Percentiles rank a stretch among this genome's conserved stretches.
phyloP scores from a whole-genome alignment of 30 jellyfish, hydroid and myxozoan genomes.

The Cassiopea xamachana region DNA sequence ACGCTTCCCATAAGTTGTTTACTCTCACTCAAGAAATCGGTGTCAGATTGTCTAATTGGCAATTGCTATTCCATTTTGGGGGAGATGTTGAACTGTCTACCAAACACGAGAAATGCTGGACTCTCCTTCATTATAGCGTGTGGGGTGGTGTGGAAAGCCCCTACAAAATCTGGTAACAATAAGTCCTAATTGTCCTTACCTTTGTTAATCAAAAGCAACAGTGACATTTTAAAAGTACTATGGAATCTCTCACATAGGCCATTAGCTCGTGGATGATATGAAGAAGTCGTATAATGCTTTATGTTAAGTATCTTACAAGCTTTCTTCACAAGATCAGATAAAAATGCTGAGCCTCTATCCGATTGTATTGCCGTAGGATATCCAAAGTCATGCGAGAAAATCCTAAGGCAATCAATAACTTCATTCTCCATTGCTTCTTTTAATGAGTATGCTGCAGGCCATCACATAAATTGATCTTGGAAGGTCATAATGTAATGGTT shows the following conservation, averaged over 20 bases:
- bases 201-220: conserved; percentile 13
- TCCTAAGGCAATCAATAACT: conserved; percentile 9
- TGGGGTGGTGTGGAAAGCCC: conserved; percentile 19
- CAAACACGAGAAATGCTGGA: conserved; percentile 23
- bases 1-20: conserved; percentile 9
- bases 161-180: conserved; percentile 7
- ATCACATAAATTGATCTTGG: conserved; percentile 22
- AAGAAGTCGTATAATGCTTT: neutral
- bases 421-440: conserved; percentile 1
- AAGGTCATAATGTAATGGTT: conserved; percentile 24
- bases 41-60: neutral
- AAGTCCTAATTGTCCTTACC: conserved; percentile 20
- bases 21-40: conserved; percentile 18
- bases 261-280: conserved; percentile 12
- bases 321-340: conserved; percentile 24
- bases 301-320: conserved; percentile 10
- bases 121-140: conserved; percentile 4
- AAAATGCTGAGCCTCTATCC: conserved; percentile 34
- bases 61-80: neutral
- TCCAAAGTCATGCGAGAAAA: conserved; percentile 23
- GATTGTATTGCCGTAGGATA: conserved; percentile 24
- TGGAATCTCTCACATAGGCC: conserved; percentile 20
- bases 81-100: conserved; percentile 9
- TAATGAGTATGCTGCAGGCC: conserved; percentile 27
- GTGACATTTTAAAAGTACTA: neutral